These are phyloP conservation scores for Todus mexicanus DNA, from an alignment of 2,797 vertebrate genomes.

Conservation along the genomic window DNA sequence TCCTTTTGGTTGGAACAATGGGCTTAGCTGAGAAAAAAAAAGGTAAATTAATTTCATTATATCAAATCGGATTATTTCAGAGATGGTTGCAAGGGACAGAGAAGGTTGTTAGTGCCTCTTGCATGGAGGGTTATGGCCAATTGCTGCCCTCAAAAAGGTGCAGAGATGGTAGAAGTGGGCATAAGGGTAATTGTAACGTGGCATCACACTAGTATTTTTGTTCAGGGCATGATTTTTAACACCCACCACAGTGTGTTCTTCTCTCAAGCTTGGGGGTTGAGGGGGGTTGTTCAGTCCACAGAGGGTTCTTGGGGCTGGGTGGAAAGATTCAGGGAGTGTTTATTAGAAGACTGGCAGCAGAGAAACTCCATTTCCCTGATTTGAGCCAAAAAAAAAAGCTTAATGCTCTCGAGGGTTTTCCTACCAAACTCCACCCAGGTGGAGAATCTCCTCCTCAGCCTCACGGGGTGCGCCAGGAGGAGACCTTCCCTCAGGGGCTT, in stretches of 20 bases:
- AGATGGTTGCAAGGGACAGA: not conserved
- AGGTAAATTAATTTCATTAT: not conserved
- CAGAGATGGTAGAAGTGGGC: not conserved
- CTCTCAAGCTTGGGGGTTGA: not conserved
- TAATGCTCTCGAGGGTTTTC: accelerated
- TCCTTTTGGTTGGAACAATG: not conserved
- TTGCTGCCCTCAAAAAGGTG: not conserved
- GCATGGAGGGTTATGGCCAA: not conserved
- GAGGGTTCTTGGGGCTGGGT: not conserved
- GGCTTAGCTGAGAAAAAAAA: not conserved
- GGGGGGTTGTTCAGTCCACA: not conserved
- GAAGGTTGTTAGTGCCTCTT: not conserved
- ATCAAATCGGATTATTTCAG: not conserved
- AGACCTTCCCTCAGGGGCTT: no score
- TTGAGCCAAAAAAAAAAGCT: no score
- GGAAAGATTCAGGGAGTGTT: not conserved
- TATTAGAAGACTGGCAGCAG: not conserved
- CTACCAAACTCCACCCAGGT: accelerated
- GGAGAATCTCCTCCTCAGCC: not conserved
- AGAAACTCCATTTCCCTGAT: not conserved
- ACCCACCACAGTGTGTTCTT: not conserved
- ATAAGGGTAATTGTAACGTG: not conserved
- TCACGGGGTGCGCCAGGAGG: accelerated
- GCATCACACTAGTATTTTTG: not conserved
- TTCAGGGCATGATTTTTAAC: not conserved